These are phyloP conservation scores for Cryptocephalus primarius DNA, from an alignment of 2,888 invertebrate genomes.

Conservation along the genomic window DNA sequence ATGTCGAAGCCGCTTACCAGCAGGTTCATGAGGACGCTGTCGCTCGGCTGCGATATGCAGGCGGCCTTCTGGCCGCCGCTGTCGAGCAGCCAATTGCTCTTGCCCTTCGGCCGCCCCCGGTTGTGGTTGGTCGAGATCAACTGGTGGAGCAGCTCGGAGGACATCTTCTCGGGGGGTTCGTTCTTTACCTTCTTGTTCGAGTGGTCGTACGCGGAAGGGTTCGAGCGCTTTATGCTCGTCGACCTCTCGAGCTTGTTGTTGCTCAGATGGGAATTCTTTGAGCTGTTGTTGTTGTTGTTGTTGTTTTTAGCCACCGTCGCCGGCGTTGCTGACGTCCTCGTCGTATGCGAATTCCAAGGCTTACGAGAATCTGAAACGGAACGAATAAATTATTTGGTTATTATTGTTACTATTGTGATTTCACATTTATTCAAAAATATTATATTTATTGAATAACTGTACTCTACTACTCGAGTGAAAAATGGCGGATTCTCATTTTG, in stretches of 20 bases:
- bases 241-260: slow-evolving; percentile 13
- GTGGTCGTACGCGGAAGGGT: slow-evolving; percentile 22
- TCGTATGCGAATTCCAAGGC: slow-evolving; percentile 12
- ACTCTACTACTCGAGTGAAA: no score
- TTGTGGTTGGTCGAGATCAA: slow-evolving; percentile 42
- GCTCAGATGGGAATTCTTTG: slow-evolving; percentile 4
- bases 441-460: no score
- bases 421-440: no score
- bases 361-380: slow-evolving; percentile 11
- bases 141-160: slow-evolving; percentile 48
- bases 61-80: slow-evolving; percentile 32
- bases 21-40: slow-evolving; percentile 86
- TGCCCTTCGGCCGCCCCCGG: slow-evolving; percentile 30
- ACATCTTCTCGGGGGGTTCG: slow-evolving; percentile 34
- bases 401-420: no score
- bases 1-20: slow-evolving; percentile 92
- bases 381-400: no score
- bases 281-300: slow-evolving; percentile 7
- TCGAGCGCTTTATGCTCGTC: slow-evolving; percentile 18
- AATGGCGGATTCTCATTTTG: no score
- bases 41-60: slow-evolving; percentile 45
- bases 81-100: slow-evolving; percentile 32
- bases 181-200: slow-evolving; percentile 22
- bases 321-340: no score
- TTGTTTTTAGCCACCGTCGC: no score